A percentile compares a stretch with the other conserved stretches of the same genome.
phyloP scores from a whole-genome alignment of 2,888 invertebrate genomes.

The Trypoxylon attenuatum region DNA sequence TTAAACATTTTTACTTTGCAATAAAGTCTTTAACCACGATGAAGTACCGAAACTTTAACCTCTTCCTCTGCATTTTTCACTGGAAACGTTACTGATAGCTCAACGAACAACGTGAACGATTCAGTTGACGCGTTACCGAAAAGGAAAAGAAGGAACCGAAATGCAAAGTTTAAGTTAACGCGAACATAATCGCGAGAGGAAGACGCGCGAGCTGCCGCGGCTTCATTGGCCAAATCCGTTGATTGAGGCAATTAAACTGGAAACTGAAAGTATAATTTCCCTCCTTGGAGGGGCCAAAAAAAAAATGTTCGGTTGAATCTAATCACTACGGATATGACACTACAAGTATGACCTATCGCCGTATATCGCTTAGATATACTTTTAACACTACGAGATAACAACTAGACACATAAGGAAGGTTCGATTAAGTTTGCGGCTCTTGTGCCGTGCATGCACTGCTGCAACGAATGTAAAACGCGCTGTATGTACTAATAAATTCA shows the following conservation, averaged over 20 bases:
- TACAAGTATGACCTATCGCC: neutral
- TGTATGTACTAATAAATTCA: too few species aligned
- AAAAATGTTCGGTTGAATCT: neutral
- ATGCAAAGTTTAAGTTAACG: too few species aligned
- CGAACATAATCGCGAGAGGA: too few species aligned
- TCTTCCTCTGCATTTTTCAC: neutral
- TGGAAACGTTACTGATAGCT: neutral
- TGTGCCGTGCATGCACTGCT: neutral
- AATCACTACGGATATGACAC: neutral
- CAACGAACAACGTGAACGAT: neutral
- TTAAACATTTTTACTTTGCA: constrained; percentile 18
- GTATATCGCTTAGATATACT: too few species aligned
- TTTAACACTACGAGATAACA: neutral
- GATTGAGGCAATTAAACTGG: too few species aligned
- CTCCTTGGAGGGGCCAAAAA: too few species aligned
- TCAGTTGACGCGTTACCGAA: neutral
- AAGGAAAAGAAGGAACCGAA: too few species aligned
- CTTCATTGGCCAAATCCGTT: too few species aligned
- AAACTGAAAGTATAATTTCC: too few species aligned
- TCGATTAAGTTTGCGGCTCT: constrained; percentile 19
- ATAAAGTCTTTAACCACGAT: constrained; percentile 7
- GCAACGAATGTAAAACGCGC: too few species aligned
- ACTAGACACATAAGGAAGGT: constrained; percentile 32
- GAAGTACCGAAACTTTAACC: constrained; percentile 6
- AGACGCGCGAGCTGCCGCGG: too few species aligned